Evolutionary conservation across 2,888 invertebrate genomes (phyloP).

Genomic region (Agrotis ipsilon): DNA sequence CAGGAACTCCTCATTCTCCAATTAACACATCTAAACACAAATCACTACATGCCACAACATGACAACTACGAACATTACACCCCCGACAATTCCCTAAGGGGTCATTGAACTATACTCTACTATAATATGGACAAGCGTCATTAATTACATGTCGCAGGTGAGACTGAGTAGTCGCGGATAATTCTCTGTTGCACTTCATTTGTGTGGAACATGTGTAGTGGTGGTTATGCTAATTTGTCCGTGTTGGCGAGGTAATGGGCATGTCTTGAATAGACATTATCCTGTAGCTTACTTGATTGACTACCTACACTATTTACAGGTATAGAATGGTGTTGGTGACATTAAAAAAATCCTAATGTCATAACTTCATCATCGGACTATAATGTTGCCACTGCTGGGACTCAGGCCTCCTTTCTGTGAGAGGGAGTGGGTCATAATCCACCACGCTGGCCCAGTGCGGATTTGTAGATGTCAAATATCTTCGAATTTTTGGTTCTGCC

Average conservation of each 20-base stretch:
- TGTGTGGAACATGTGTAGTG: conserved; percentile 18
- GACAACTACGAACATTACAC: not conserved
- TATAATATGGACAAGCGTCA: conserved; percentile 23
- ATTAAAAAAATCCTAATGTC: too few relatives aligned
- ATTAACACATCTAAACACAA: conserved; percentile 10
- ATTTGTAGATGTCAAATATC: too few relatives aligned
- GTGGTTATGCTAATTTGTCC: conserved; percentile 25
- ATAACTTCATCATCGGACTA: too few relatives aligned
- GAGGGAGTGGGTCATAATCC: too few relatives aligned
- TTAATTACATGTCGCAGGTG: conserved; percentile 52
- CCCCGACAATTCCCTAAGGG: conserved; percentile 15
- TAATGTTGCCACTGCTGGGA: too few relatives aligned
- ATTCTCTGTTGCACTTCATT: conserved; percentile 13
- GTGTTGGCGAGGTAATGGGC: not conserved
- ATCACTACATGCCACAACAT: conserved; percentile 5
- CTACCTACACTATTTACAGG: too few relatives aligned
- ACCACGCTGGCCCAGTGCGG: too few relatives aligned
- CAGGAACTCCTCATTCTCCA: not conserved
- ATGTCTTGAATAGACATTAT: conserved; percentile 8
- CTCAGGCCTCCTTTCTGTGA: too few relatives aligned
- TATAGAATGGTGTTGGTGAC: too few relatives aligned
- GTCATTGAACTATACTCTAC: conserved; percentile 12
- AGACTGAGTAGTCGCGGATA: conserved; percentile 4
- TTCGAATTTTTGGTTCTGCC: too few relatives aligned
- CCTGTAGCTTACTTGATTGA: conserved; percentile 2